Percentiles rank a stretch among this genome's conserved stretches.
Conservation (phyloP, 2,888 invertebrate genomes). For the Phania funesta region DNA sequence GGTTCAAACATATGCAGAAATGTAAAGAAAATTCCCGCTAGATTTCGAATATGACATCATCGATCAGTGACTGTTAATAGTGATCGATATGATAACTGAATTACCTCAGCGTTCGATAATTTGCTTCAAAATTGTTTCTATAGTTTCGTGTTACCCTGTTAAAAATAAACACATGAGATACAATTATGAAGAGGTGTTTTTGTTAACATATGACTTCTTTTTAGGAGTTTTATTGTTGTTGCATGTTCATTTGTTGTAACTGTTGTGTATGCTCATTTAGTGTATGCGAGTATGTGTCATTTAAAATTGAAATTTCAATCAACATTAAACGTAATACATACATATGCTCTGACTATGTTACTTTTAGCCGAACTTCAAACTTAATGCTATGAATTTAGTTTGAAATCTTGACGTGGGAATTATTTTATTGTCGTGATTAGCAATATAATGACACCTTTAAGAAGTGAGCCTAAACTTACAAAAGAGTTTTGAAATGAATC, state of each 20-base stretch:
- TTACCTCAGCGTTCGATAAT: no score
- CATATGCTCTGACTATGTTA: conserved; percentile 9
- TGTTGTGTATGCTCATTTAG: not conserved
- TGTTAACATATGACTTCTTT: conserved; percentile 63
- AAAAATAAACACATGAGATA: conserved; percentile 34
- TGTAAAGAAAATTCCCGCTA: no score
- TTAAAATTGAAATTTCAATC: conserved; percentile 64
- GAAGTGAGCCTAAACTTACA: conserved; percentile 12
- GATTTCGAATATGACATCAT: no score
- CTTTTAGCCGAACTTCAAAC: conserved; percentile 30
- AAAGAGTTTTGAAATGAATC: conserved; percentile 16
- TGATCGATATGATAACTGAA: no score
- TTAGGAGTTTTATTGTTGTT: not conserved
- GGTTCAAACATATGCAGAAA: no score
- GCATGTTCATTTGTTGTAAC: not conserved
- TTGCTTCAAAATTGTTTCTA: no score
- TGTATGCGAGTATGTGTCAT: conserved; percentile 58
- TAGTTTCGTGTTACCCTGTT: no score
- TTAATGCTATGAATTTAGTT: conserved; percentile 36
- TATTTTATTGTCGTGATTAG: conserved; percentile 69
- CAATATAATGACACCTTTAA: conserved; percentile 62
- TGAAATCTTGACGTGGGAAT: conserved; percentile 67
- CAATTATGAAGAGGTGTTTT: conserved; percentile 66
- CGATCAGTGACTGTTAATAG: no score
- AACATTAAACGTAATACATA: conserved; percentile 44